A percentile compares a stretch with the other conserved stretches of the same genome.
Conservation (phyloP, 1,140 invertebrate species). For the Rhyzopertha dominica region DNA sequence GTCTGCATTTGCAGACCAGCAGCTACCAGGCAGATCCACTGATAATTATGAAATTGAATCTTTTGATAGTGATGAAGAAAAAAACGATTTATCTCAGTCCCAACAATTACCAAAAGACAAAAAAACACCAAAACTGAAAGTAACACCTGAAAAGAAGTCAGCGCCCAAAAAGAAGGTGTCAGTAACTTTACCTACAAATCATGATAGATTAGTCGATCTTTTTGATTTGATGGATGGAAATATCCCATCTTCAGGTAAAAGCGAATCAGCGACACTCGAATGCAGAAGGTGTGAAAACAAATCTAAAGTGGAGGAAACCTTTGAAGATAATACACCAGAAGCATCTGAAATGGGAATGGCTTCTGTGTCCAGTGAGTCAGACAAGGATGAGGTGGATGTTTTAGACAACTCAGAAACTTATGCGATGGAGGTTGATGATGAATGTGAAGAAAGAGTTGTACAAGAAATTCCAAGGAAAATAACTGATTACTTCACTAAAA, state of each 20-base stretch:
- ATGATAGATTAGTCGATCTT: constrained; percentile 24
- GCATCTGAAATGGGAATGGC: constrained; percentile 1
- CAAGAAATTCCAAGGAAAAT: constrained; percentile 18
- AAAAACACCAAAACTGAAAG: constrained; percentile 5
- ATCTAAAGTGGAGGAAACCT: constrained; percentile 15
- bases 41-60: constrained; percentile 8
- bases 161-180: constrained; percentile 13
- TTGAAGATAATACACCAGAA: constrained; percentile 10
- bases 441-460: background rate
- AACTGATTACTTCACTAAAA: constrained; percentile 27
- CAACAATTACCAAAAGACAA: constrained; percentile 9
- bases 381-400: constrained; percentile 18
- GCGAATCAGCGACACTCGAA: constrained; percentile 1
- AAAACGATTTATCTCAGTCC: constrained; percentile 16
- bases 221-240: constrained; percentile 34
- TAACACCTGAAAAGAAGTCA: constrained; percentile 14
- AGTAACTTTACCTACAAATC: constrained; percentile 21
- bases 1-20: constrained; percentile 5
- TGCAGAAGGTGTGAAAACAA: constrained; percentile 8
- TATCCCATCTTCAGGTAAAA: too few relatives aligned
- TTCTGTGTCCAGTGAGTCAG: too few relatives aligned
- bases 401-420: too few relatives aligned
- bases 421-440: constrained; percentile 12
- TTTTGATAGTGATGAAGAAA: constrained; percentile 10
- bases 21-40: constrained; percentile 4